These are phyloP conservation scores for Bradysia coprophila DNA, from an alignment of 1,140 invertebrate genomes.

Conservation along the genomic window DNA sequence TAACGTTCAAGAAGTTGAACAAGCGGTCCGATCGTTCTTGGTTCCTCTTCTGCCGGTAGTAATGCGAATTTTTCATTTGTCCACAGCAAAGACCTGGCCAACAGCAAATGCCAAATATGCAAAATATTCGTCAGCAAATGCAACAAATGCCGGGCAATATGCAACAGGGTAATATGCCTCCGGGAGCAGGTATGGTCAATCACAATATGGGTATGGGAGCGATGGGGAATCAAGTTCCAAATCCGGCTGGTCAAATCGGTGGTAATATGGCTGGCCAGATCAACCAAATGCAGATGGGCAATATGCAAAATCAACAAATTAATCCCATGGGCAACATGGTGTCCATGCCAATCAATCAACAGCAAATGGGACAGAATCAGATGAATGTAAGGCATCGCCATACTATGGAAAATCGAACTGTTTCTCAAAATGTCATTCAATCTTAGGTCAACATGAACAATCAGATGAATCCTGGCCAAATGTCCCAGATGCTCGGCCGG, in stretches of 20 bases:
- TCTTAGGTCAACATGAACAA: neutral
- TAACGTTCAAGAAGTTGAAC: no score
- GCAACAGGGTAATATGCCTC: slow-evolving; percentile 1
- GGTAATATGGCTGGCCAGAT: slow-evolving; percentile 26
- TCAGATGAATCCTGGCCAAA: neutral
- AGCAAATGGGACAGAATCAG: neutral
- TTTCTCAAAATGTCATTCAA: neutral
- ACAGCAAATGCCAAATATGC: slow-evolving; percentile 18
- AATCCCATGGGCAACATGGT: neutral
- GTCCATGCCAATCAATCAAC: neutral
- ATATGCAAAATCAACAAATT: neutral
- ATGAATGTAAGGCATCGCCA: neutral
- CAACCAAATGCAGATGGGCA: slow-evolving; percentile 7
- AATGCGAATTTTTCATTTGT: neutral
- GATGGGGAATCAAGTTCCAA: slow-evolving; percentile 35
- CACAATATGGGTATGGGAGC: slow-evolving; percentile 2
- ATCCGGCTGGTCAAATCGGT: slow-evolving; percentile 23
- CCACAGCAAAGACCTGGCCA: slow-evolving; percentile 15
- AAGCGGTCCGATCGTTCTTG: no score
- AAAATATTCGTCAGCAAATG: slow-evolving; percentile 16
- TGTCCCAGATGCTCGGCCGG: neutral
- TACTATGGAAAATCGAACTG: neutral
- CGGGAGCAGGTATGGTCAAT: slow-evolving; percentile 5
- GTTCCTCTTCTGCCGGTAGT: no score
- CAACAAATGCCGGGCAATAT: slow-evolving; percentile 9